Percentiles rank a stretch among this genome's conserved stretches.
These are phyloP conservation scores for Galemys pyrenaicus DNA, from an alignment of 2,113 vertebrate species.

Conservation along the genomic window DNA sequence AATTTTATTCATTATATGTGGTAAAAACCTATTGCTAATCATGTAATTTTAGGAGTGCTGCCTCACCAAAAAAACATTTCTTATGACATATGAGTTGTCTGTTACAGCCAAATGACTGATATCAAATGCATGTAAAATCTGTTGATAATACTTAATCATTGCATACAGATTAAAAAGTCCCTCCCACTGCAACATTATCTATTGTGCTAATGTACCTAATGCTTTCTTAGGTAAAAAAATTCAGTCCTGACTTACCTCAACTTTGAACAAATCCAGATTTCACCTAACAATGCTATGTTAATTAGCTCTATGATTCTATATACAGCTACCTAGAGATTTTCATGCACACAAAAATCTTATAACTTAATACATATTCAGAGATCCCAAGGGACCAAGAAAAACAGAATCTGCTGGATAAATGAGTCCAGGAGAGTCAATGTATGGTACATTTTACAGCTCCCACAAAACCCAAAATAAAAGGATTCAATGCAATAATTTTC, in stretches of 20 bases:
- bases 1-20: background rate
- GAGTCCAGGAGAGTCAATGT: background rate
- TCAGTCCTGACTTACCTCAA: background rate
- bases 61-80: background rate
- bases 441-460: background rate
- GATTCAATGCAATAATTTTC: background rate
- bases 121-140: background rate
- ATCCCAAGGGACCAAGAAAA: background rate
- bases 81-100: background rate
- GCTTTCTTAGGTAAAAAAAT: background rate
- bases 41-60: background rate
- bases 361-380: background rate
- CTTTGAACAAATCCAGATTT: constrained; percentile 2
- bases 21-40: background rate
- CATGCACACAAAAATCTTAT: background rate
- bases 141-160: background rate
- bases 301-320: background rate
- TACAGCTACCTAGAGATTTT: background rate
- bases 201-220: background rate
- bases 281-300: background rate
- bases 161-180: background rate
- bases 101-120: background rate
- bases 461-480: background rate
- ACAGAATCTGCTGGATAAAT: background rate
- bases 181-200: background rate